These are phyloP conservation scores for Synanthedon myopaeformis DNA, from an alignment of 2,888 invertebrate genomes.

Conservation along the genomic window DNA sequence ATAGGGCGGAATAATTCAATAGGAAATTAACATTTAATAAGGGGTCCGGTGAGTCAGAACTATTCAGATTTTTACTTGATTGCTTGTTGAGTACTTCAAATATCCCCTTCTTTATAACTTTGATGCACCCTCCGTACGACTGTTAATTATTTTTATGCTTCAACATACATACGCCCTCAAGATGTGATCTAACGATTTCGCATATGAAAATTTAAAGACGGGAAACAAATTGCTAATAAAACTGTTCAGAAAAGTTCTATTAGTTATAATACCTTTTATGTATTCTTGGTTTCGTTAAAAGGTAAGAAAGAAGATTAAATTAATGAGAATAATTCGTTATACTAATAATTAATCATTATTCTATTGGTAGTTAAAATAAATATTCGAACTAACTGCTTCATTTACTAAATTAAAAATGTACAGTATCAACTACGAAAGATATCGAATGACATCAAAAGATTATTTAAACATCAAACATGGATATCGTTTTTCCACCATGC, in stretches of 20 bases:
- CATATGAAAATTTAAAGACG: constrained; percentile 60
- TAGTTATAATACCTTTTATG: not conserved
- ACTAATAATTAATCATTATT: too few species aligned
- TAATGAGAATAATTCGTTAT: too few species aligned
- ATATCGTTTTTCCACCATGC: constrained; percentile 49
- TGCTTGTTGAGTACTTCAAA: constrained; percentile 67
- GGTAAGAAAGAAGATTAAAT: too few species aligned
- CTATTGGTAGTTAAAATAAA: too few species aligned
- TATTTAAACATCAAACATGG: constrained; percentile 38
- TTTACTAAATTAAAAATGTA: too few species aligned
- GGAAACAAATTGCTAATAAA: constrained; percentile 41
- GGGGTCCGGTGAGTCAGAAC: constrained; percentile 62
- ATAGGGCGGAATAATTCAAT: constrained; percentile 64
- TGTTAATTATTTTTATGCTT: constrained; percentile 67
- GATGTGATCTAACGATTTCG: constrained; percentile 27
- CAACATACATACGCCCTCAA: constrained; percentile 53
- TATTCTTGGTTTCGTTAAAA: too few species aligned
- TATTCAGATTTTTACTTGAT: constrained; percentile 69
- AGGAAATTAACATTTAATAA: constrained; percentile 68
- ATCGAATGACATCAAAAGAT: constrained; percentile 45
- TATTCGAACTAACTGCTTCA: too few species aligned
- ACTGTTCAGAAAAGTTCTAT: constrained; percentile 14
- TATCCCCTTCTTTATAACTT: constrained; percentile 62
- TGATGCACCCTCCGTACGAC: constrained; percentile 57
- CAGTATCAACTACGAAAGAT: constrained; percentile 5